These are phyloP conservation scores for Clarias platycephalus DNA, from an alignment of 2,797 vertebrate species.

Conservation along the genomic window DNA sequence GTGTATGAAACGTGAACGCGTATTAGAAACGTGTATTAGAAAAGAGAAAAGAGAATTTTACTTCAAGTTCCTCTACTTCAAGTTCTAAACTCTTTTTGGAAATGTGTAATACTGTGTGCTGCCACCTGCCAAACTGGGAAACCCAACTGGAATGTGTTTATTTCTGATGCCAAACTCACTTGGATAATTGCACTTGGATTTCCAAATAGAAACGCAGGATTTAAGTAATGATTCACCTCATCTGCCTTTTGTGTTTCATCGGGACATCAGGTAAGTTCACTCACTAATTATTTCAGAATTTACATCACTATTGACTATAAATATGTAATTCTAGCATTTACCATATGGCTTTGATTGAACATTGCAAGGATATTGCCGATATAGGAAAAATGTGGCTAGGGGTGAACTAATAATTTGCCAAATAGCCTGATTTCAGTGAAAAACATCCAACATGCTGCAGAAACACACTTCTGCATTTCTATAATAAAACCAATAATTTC, in stretches of 20 bases:
- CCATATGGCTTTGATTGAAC: background rate
- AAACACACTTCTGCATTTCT: background rate
- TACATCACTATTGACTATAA: background rate
- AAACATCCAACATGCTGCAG: background rate
- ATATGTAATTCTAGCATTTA: background rate
- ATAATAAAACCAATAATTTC: background rate
- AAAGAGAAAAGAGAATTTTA: slow-evolving; percentile 5
- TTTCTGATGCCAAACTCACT: slow-evolving; percentile 32
- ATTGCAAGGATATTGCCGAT: background rate
- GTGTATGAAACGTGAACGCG: slow-evolving; percentile 24
- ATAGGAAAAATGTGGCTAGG: background rate
- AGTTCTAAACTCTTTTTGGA: slow-evolving; percentile 43
- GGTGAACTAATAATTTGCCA: background rate
- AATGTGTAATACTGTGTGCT: slow-evolving; percentile 68
- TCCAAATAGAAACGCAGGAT: slow-evolving; percentile 51
- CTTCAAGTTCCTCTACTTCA: background rate
- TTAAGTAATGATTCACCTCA: slow-evolving; percentile 62
- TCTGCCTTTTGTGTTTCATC: slow-evolving; percentile 62
- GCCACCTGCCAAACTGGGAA: slow-evolving; percentile 38
- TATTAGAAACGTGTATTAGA: too few relatives aligned
- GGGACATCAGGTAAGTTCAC: slow-evolving; percentile 69
- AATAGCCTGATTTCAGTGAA: background rate
- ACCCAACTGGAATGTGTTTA: slow-evolving; percentile 36
- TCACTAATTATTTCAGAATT: background rate
- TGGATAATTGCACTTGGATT: slow-evolving; percentile 42